Percentiles rank a stretch among this genome's conserved stretches.
These are phyloP conservation scores for Dendropsophus ebraccatus DNA, from an alignment of 2,113 vertebrate genomes.

Conservation along the genomic window DNA sequence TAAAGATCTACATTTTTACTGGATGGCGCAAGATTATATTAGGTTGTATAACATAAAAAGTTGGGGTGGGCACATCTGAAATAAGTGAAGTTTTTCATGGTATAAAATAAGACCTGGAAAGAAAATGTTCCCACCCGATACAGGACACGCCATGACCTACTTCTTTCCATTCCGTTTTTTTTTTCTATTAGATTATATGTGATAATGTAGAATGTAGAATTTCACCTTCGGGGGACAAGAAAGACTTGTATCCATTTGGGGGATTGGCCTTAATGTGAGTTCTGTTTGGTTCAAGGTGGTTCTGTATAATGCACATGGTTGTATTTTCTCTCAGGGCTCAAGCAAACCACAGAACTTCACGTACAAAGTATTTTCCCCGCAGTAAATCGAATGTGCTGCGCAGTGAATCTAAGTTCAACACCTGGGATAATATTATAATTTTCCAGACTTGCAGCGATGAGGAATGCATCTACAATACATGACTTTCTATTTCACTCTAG, in stretches of 20 bases:
- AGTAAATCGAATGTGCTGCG: background rate
- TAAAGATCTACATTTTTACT: too few relatives aligned
- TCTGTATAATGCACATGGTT: background rate
- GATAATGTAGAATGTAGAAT: background rate
- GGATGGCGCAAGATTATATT: too few relatives aligned
- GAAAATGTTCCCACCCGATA: background rate
- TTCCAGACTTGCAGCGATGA: background rate
- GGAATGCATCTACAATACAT: background rate
- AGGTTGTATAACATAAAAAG: background rate
- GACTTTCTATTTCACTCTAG: background rate
- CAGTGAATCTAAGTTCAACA: background rate
- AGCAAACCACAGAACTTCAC: background rate
- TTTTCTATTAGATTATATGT: background rate
- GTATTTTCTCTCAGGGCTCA: background rate
- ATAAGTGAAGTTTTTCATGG: too few relatives aligned
- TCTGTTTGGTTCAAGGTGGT: background rate
- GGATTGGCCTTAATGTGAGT: background rate
- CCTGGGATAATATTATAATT: background rate
- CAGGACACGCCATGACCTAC: background rate
- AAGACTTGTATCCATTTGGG: background rate
- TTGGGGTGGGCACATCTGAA: too few relatives aligned
- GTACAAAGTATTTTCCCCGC: conserved; percentile 1
- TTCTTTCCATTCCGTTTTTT: background rate
- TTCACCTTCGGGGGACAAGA: background rate
- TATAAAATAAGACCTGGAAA: too few relatives aligned